Conservation (phyloP, 2,888 invertebrate species). For the Lymantria monacha region DNA sequence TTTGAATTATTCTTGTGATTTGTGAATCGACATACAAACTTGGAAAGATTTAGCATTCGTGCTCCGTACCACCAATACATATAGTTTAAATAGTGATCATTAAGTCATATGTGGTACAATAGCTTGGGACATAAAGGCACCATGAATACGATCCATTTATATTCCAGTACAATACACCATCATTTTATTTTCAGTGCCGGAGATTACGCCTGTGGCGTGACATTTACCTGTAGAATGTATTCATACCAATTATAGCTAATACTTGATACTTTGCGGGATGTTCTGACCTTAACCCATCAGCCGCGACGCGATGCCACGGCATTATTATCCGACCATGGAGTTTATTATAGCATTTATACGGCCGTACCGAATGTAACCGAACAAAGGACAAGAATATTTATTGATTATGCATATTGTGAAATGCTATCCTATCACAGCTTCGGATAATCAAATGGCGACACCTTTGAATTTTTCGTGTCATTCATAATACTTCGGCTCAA, state of each 20-base stretch:
- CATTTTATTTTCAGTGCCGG: neutral
- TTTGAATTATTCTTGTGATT: too few species aligned
- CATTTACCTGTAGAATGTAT: constrained; percentile 43
- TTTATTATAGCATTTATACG: neutral
- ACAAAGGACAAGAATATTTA: too few species aligned
- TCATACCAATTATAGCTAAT: constrained; percentile 46
- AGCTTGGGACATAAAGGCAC: neutral
- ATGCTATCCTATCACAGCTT: too few species aligned
- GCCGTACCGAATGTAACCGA: too few species aligned
- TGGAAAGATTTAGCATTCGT: too few species aligned
- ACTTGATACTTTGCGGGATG: constrained; percentile 24
- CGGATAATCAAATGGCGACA: too few species aligned
- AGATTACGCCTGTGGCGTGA: constrained; percentile 38
- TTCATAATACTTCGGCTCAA: too few species aligned
- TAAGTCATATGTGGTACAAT: neutral
- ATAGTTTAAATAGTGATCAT: neutral
- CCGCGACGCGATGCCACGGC: neutral
- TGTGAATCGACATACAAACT: too few species aligned
- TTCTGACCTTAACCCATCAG: constrained; percentile 13
- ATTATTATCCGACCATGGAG: neutral
- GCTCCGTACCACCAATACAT: too few species aligned
- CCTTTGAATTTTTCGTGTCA: too few species aligned
- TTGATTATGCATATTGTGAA: too few species aligned
- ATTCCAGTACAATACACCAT: neutral
- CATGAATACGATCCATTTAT: neutral